Percentiles rank a stretch among this genome's conserved stretches.
phyloP scores from a whole-genome alignment of 2,888 invertebrate genomes.

The Aleiodes leptofemur region DNA sequence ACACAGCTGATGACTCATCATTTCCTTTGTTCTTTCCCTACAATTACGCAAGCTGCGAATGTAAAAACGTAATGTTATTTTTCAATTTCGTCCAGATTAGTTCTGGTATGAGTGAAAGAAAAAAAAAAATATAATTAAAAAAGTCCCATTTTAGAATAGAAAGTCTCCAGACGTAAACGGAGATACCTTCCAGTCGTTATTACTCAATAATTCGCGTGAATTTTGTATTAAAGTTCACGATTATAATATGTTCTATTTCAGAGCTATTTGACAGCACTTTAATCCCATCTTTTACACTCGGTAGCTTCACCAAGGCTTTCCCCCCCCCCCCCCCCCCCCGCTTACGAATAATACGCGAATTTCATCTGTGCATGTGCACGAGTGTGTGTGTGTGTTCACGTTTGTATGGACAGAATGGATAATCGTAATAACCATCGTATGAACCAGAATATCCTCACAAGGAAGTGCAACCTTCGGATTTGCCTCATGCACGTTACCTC shows the following conservation, averaged over 20 bases:
- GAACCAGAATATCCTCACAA: slow-evolving; percentile 3
- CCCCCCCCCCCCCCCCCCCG: too few species aligned
- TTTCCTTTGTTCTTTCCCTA: too few species aligned
- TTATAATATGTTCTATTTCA: slow-evolving; percentile 12
- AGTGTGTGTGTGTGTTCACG: not conserved
- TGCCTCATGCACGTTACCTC: slow-evolving; percentile 12
- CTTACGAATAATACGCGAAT: slow-evolving; percentile 9
- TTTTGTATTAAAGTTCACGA: slow-evolving; percentile 16
- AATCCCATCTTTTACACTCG: slow-evolving; percentile 12
- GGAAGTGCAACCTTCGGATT: slow-evolving; percentile 30
- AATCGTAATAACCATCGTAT: slow-evolving; percentile 28
- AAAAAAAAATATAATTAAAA: too few species aligned
- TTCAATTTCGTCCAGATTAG: too few species aligned
- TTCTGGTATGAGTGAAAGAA: too few species aligned
- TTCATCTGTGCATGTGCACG: not conserved
- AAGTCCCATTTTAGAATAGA: slow-evolving; percentile 4
- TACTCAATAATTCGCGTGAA: slow-evolving; percentile 24
- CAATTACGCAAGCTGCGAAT: too few species aligned
- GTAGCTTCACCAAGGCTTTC: slow-evolving; percentile 1
- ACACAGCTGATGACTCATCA: too few species aligned
- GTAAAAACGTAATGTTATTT: too few species aligned
- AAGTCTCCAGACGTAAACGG: not conserved
- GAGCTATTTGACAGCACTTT: slow-evolving; percentile 11
- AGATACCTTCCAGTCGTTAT: slow-evolving; percentile 10
- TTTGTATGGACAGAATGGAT: slow-evolving; percentile 26